phyloP scores from a whole-genome alignment of 2,888 invertebrate genomes.

The Linnaemya vulpina region DNA sequence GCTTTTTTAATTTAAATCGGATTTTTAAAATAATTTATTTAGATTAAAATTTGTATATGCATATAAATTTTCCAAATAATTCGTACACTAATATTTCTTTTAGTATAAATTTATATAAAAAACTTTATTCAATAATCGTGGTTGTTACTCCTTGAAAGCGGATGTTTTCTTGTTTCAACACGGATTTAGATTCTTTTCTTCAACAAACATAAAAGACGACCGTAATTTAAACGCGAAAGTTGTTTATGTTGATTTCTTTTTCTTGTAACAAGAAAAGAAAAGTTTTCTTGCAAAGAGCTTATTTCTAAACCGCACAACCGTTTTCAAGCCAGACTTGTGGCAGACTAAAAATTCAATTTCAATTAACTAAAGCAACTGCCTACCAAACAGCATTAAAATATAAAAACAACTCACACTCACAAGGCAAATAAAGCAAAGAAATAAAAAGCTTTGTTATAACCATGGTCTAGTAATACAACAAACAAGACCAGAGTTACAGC shows the following conservation, averaged over 20 bases:
- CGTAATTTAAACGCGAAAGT: conserved; percentile 67
- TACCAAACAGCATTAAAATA: conserved; percentile 23
- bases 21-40: not conserved
- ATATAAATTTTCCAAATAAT: not conserved
- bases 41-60: not conserved
- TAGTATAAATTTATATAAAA: conserved; percentile 6
- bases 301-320: conserved; percentile 75
- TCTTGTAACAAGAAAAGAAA: conserved; percentile 28
- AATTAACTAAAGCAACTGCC: conserved; percentile 65
- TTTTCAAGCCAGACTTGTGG: conserved; percentile 79
- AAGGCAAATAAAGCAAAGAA: conserved; percentile 32
- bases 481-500: conserved; percentile 63
- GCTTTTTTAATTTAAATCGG: conserved; percentile 19
- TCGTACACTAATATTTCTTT: not conserved
- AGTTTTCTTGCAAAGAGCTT: conserved; percentile 6
- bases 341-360: conserved; percentile 77
- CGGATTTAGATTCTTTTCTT: conserved; percentile 63
- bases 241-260: conserved; percentile 63
- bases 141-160: conserved; percentile 47
- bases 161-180: conserved; percentile 58
- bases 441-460: conserved; percentile 60
- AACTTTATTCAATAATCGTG: conserved; percentile 10
- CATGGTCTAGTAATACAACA: conserved; percentile 68
- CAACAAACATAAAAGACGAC: conserved; percentile 40
- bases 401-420: not conserved